Evolutionary conservation across 2,797 vertebrate species (phyloP).

Genomic region (Bradypodion ventrale): DNA sequence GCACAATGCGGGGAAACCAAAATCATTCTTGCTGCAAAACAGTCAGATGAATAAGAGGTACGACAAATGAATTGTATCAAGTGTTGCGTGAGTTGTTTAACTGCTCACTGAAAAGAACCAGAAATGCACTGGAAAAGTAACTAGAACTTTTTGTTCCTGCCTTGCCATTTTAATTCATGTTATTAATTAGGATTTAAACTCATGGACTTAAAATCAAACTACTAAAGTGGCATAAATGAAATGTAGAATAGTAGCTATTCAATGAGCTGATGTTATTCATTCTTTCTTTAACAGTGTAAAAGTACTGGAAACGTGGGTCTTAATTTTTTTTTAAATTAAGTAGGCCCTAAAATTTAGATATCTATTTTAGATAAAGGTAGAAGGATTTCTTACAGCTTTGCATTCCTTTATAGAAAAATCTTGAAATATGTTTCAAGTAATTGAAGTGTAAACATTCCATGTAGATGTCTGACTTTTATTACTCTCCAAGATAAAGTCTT

Average conservation of each 20-base stretch:
- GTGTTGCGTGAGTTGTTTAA: not conserved
- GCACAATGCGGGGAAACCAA: conserved; percentile 64
- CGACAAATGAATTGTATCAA: conserved; percentile 20
- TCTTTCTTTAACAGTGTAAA: conserved; percentile 2
- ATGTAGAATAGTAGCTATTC: not conserved
- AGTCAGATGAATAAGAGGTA: conserved; percentile 63
- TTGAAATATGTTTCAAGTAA: conserved; percentile 78
- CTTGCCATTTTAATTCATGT: conserved; percentile 14
- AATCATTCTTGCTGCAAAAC: conserved; percentile 59
- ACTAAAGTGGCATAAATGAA: conserved; percentile 11
- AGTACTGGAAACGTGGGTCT: conserved; percentile 22
- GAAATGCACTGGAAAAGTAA: not conserved
- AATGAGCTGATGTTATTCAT: conserved; percentile 5
- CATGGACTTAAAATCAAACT: not conserved
- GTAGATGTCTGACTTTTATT: conserved; percentile 78
- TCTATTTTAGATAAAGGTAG: conserved; percentile 71
- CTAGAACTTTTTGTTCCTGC: conserved; percentile 11
- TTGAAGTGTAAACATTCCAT: conserved; percentile 82
- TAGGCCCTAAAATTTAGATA: conserved; percentile 57
- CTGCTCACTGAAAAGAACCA: conserved; percentile 24
- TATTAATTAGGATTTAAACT: conserved; percentile 16
- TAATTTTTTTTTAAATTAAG: conserved; percentile 11
- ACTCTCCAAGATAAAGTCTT: conserved; percentile 74
- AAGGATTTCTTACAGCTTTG: conserved; percentile 59
- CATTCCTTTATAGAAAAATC: conserved; percentile 67